Percentiles rank a stretch among this genome's conserved stretches.
Conservation (phyloP, 2,888 invertebrate species). For the Antheraea assamensis region DNA sequence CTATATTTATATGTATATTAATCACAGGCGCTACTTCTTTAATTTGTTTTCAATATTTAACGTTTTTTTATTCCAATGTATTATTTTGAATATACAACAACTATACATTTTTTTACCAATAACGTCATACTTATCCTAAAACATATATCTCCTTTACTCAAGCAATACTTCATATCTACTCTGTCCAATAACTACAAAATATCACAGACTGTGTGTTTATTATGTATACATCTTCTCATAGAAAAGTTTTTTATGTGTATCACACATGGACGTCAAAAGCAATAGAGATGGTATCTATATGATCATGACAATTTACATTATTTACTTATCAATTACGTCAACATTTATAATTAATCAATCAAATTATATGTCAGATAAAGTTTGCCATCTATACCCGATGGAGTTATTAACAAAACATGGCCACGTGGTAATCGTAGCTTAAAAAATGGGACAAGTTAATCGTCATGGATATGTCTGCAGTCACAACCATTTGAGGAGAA, state of each 20-base stretch:
- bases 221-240: conserved; percentile 82
- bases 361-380: conserved; percentile 72
- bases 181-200: conserved; percentile 81
- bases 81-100: conserved; percentile 68
- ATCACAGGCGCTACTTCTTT: conserved; percentile 76
- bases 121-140: conserved; percentile 76
- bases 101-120: conserved; percentile 75
- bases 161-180: conserved; percentile 79
- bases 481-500: conserved; percentile 73
- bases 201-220: conserved; percentile 82
- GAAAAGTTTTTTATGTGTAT: conserved; percentile 77
- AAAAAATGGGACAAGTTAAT: conserved; percentile 23
- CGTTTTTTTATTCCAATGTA: conserved; percentile 46
- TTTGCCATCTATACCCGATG: conserved; percentile 61
- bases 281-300: conserved; percentile 77
- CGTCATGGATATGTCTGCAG: conserved; percentile 74
- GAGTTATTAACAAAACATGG: conserved; percentile 36
- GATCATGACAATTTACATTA: conserved; percentile 71
- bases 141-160: conserved; percentile 77
- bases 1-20: conserved; percentile 74
- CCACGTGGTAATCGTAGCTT: conserved; percentile 24
- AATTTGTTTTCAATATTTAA: conserved; percentile 58
- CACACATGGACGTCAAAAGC: conserved; percentile 81
- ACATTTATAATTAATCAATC: conserved; percentile 65
- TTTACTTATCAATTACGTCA: conserved; percentile 57